Conservation (phyloP, 2,888 invertebrate species). For the Cantharis nigra region DNA sequence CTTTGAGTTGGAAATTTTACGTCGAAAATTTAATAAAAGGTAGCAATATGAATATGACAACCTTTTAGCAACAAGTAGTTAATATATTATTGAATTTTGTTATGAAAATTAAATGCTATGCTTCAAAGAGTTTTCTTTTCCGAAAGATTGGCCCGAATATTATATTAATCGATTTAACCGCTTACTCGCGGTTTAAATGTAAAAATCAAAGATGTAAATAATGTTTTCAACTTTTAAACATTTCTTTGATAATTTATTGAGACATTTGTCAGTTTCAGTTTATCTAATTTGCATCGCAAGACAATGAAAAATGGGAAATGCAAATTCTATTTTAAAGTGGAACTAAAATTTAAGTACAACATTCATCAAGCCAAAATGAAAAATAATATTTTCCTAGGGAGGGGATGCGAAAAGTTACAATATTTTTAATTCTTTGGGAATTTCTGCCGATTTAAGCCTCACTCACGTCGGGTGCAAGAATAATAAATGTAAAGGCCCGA, state of each 20-base stretch:
- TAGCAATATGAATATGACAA: background rate
- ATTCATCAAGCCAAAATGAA: background rate
- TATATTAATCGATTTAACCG: background rate
- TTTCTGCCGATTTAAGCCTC: background rate
- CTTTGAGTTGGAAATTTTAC: background rate
- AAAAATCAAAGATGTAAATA: background rate
- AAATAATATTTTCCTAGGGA: background rate
- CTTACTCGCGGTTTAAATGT: background rate
- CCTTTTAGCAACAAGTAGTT: conserved; percentile 1
- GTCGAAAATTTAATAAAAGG: background rate
- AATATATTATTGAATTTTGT: conserved; percentile 2
- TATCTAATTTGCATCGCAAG: background rate
- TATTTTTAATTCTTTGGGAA: background rate
- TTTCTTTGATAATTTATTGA: background rate
- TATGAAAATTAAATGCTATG: background rate
- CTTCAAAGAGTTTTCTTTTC: background rate
- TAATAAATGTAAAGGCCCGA: background rate
- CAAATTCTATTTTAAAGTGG: background rate
- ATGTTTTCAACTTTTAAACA: background rate
- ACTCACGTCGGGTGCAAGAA: background rate
- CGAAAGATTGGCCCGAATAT: background rate
- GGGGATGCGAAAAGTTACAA: background rate
- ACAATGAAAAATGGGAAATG: background rate
- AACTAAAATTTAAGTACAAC: background rate
- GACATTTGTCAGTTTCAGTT: background rate